These are phyloP conservation scores for Lochmaea crataegi DNA, from an alignment of 2,888 invertebrate species.

Conservation along the genomic window DNA sequence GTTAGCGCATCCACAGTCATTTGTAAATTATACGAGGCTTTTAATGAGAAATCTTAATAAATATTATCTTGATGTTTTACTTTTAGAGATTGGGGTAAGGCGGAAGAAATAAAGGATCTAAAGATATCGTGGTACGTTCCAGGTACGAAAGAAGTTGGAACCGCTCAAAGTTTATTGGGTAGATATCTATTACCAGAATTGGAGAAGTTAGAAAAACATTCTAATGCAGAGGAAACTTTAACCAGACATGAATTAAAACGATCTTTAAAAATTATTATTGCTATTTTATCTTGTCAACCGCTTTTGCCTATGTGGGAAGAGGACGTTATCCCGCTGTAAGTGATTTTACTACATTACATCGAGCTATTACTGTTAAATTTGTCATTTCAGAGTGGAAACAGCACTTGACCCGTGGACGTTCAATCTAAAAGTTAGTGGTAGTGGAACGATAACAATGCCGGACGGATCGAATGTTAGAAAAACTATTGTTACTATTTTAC, in stretches of 20 bases:
- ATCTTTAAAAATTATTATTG: slow-evolving; percentile 75
- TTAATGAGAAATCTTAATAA: not conserved
- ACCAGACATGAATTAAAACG: slow-evolving; percentile 76
- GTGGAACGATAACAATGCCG: slow-evolving; percentile 65
- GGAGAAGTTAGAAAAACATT: slow-evolving; percentile 70
- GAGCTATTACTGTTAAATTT: slow-evolving; percentile 7
- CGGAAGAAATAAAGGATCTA: slow-evolving; percentile 74
- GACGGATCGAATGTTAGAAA: slow-evolving; percentile 79
- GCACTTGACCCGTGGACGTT: slow-evolving; percentile 69
- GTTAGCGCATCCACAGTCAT: slow-evolving; percentile 59
- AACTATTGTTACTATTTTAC: slow-evolving; percentile 71
- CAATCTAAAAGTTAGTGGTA: slow-evolving; percentile 67
- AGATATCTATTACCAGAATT: slow-evolving; percentile 77
- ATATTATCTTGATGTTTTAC: not conserved
- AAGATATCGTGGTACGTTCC: slow-evolving; percentile 85
- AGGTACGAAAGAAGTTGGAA: slow-evolving; percentile 73
- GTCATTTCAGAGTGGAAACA: slow-evolving; percentile 68
- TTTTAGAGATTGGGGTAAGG: slow-evolving; percentile 82
- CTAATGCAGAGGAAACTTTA: slow-evolving; percentile 67
- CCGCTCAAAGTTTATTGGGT: slow-evolving; percentile 74
- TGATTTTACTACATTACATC: slow-evolving; percentile 46
- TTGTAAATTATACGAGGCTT: not conserved
- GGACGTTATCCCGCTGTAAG: slow-evolving; percentile 69
- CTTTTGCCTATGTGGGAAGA: slow-evolving; percentile 80
- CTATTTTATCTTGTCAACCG: slow-evolving; percentile 74